Percentiles rank a stretch among this genome's conserved stretches.
phyloP scores from a whole-genome alignment of 2,113 vertebrate species.

The Rhinichthys klamathensis region DNA sequence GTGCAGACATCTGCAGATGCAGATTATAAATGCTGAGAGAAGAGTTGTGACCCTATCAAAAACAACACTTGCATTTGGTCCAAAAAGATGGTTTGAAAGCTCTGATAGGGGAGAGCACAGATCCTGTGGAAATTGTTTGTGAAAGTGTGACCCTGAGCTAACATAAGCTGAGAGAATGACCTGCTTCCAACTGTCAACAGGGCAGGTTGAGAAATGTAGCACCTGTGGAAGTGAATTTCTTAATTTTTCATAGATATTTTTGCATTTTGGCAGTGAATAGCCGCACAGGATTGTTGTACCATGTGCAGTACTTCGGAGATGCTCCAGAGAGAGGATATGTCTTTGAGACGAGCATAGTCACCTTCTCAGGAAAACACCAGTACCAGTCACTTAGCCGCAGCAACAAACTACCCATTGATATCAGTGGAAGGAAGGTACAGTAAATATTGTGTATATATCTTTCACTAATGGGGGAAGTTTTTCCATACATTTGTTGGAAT shows the following conservation, averaged over 20 bases:
- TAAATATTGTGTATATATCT: neutral
- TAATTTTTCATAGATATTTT: neutral
- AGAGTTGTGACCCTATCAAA: neutral
- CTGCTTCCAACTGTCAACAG: neutral
- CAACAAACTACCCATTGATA: slow-evolving; percentile 80
- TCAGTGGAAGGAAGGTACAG: slow-evolving; percentile 85
- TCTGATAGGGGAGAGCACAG: neutral
- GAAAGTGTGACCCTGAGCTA: neutral
- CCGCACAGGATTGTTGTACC: slow-evolving; percentile 83
- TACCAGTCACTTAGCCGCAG: slow-evolving; percentile 85
- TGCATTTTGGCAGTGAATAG: slow-evolving; percentile 76
- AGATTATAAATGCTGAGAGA: neutral
- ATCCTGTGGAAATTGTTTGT: slow-evolving; percentile 11
- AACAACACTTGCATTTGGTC: neutral
- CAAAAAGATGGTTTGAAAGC: neutral
- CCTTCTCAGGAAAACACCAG: slow-evolving; percentile 88
- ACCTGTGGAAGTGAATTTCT: slow-evolving; percentile 13
- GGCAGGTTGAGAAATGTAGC: neutral
- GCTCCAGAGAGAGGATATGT: slow-evolving; percentile 93
- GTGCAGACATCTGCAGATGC: neutral
- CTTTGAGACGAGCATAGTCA: slow-evolving; percentile 92
- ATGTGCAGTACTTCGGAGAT: slow-evolving; percentile 96
- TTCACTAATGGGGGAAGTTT: neutral
- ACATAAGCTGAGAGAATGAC: neutral
- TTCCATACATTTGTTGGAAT: neutral